Evolutionary conservation across 2,888 invertebrate species (phyloP).

Genomic region (Dugesia japonica): DNA sequence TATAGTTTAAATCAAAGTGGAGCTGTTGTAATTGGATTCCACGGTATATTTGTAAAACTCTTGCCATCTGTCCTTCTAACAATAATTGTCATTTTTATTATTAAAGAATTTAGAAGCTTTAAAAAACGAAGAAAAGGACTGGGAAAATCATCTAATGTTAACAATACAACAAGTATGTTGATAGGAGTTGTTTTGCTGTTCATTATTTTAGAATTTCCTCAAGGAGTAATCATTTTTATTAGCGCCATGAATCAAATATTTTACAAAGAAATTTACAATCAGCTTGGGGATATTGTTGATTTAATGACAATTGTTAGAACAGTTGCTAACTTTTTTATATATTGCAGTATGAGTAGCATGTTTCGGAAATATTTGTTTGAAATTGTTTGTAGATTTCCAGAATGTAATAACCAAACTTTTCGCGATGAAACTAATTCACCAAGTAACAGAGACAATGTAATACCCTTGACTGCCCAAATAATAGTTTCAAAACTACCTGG

Average conservation of each 20-base stretch:
- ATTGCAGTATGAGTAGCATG: slow-evolving; percentile 11
- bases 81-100: background rate
- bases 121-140: background rate
- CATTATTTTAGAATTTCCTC: background rate
- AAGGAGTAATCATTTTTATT: background rate
- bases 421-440: background rate
- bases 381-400: background rate
- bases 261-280: background rate
- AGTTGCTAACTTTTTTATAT: background rate
- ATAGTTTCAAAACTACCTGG: background rate
- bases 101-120: background rate
- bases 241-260: background rate
- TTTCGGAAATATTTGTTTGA: slow-evolving; percentile 13
- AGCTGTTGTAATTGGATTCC: background rate
- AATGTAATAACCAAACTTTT: background rate
- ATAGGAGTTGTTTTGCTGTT: background rate
- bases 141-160: background rate
- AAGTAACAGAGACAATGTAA: background rate
- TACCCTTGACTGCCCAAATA: background rate
- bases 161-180: background rate
- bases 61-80: background rate
- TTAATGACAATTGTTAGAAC: background rate
- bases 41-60: background rate
- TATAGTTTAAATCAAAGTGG: background rate
- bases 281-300: background rate